Evolutionary conservation across 2,113 vertebrate species (phyloP), one percentile per base, ranked within the genome.

Genomic region (Callionymus lyra): DNA sequence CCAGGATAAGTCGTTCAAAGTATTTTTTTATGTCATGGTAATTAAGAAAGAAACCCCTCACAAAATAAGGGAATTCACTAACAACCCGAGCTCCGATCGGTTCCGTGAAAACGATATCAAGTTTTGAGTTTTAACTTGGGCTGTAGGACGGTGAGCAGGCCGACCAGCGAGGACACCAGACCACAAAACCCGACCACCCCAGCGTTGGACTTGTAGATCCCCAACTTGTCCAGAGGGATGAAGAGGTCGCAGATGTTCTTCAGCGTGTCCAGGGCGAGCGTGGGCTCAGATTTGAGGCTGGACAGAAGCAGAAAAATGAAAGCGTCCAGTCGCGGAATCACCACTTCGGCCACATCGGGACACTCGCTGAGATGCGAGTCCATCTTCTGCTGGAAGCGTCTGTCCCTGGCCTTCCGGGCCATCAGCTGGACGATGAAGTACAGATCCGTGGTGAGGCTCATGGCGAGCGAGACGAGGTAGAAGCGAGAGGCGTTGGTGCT

Each of bases 211-310:
- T 68, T 84, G 50, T 80, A 93, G 70, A 97, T 82, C 4, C 88
- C 88, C 47, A 99, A 47, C 0, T 61, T 83, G 69, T 97, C 81
- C 63, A 99, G 41, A 1, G 94, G 92, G 57, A 89, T 89, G 35
- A 90, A 80, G 53, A 99, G 82, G 63, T 99, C 93, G 31, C 90
- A 95, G 9, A 85, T 31, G 34, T 98, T 99, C 70, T 95, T 99
- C 55, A 94, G 45, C 0, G 81, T 71, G 60, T 99, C 93, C 17
- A 97, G 76, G 34, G 88, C 65, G 48, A 97, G 59, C 9, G 89
- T 83, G 0, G 92, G 92, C 5, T 91, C 76, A 6, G 53, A 81
- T 44, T 59, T 88, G 15, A 98, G 53, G 4, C 79, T 75, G 10
- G 74, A 78, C 42, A 79, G 63, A 1, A 93, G 56, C 32, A 89